These are phyloP conservation scores for Hemicordylus capensis DNA, from an alignment of 2,113 vertebrate genomes.

Conservation along the genomic window DNA sequence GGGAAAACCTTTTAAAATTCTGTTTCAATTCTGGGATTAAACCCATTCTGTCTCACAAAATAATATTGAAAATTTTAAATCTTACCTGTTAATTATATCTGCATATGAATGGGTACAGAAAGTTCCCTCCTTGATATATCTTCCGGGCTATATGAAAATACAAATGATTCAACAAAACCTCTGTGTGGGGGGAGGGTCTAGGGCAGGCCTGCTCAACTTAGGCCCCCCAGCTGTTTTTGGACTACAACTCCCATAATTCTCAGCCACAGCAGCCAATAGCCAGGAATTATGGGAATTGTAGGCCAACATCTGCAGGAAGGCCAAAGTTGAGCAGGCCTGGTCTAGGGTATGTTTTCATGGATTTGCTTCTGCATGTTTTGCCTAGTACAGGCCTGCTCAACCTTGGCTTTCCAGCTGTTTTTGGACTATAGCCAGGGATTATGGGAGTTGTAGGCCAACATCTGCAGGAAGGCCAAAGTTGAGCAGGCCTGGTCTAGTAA, in stretches of 20 bases:
- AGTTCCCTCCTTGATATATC: neutral
- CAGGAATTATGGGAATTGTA: too few relatives aligned
- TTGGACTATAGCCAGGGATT: too few relatives aligned
- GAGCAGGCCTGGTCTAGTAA: too few relatives aligned
- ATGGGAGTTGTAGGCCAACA: too few relatives aligned
- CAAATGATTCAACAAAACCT: neutral
- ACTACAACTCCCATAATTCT: too few relatives aligned
- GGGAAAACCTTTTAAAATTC: neutral
- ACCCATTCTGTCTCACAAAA: neutral
- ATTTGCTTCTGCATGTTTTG: neutral
- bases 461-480: too few relatives aligned
- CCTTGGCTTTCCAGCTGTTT: too few relatives aligned
- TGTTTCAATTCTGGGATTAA: neutral
- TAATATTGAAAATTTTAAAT: constrained; percentile 6
- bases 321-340: neutral
- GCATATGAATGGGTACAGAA: neutral
- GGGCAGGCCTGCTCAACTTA: constrained; percentile 12
- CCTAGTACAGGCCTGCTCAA: too few relatives aligned
- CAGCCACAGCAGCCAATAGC: too few relatives aligned
- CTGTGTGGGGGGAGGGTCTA: too few relatives aligned
- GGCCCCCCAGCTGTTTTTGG: too few relatives aligned
- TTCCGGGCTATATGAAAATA: neutral
- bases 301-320: too few relatives aligned
- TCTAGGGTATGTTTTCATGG: neutral
- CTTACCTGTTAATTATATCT: neutral